A percentile compares a stretch with the other conserved stretches of the same genome.
These are phyloP conservation scores for Seriola rivoliana DNA, from an alignment of 2,113 vertebrate genomes.

Conservation along the genomic window DNA sequence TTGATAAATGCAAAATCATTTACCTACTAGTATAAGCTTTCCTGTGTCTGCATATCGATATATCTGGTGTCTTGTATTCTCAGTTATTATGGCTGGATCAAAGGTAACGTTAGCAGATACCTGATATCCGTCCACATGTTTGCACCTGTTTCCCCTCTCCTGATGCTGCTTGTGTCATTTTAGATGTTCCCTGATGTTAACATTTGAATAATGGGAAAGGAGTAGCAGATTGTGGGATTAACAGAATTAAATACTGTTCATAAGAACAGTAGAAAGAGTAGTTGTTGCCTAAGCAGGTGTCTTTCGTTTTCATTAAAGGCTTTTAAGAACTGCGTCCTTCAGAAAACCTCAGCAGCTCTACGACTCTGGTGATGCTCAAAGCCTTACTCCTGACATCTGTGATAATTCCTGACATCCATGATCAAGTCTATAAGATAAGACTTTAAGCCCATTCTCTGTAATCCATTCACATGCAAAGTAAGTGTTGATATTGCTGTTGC, in stretches of 20 bases:
- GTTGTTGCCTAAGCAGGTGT: not conserved
- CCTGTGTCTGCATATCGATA: not conserved
- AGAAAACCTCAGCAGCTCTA: not conserved
- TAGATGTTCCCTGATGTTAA: not conserved
- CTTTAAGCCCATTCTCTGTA: constrained; percentile 57
- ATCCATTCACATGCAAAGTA: constrained; percentile 58
- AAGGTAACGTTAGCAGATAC: not conserved
- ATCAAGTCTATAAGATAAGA: constrained; percentile 63
- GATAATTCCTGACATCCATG: constrained; percentile 53
- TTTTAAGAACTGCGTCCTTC: not conserved
- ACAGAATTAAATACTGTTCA: not conserved
- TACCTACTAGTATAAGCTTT: not conserved
- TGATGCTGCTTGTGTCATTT: not conserved
- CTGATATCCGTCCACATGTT: not conserved
- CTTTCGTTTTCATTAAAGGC: not conserved
- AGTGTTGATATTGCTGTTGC: constrained; percentile 40
- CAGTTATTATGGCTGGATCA: not conserved
- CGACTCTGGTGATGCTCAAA: constrained; percentile 17
- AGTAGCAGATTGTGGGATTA: not conserved
- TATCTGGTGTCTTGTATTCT: not conserved
- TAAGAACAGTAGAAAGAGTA: not conserved
- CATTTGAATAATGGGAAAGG: not conserved
- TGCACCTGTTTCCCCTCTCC: not conserved
- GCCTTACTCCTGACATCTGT: constrained; percentile 36
- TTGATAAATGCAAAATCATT: not conserved